A percentile compares a stretch with the other conserved stretches of the same genome.
Evolutionary conservation across 2,888 invertebrate genomes (phyloP).

Genomic region (Drosophila kambysellisi): DNA sequence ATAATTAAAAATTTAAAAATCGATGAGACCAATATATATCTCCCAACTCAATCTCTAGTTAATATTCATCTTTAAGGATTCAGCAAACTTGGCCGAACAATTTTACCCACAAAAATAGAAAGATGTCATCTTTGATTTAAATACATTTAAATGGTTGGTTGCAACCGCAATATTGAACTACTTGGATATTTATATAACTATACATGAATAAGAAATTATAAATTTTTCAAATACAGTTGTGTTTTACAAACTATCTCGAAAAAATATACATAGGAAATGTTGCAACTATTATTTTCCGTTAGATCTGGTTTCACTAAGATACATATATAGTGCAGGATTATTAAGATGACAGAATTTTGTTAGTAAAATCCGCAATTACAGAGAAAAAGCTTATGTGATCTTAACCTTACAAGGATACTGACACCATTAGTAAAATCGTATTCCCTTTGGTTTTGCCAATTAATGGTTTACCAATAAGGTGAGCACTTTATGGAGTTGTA

Average conservation of each 20-base stretch:
- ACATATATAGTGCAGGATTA: not conserved
- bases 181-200: not conserved
- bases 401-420: not conserved
- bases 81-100: not conserved
- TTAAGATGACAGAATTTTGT: not conserved
- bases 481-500: not conserved
- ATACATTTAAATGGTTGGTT: not conserved
- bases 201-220: not conserved
- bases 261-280: not conserved
- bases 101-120: not conserved
- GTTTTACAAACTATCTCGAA: not conserved
- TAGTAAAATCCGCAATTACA: not conserved
- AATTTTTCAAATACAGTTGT: not conserved
- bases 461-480: not conserved
- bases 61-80: not conserved
- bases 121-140: not conserved
- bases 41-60: not conserved
- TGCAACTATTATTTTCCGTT: not conserved
- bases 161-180: not conserved
- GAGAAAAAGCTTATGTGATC: not conserved
- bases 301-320: not conserved
- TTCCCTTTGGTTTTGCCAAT: not conserved
- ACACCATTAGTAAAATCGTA: not conserved
- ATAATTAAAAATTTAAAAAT: not conserved
- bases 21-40: not conserved